These are phyloP conservation scores for Steinernema feltiae DNA, from an alignment of 1,140 invertebrate genomes.

Conservation along the genomic window DNA sequence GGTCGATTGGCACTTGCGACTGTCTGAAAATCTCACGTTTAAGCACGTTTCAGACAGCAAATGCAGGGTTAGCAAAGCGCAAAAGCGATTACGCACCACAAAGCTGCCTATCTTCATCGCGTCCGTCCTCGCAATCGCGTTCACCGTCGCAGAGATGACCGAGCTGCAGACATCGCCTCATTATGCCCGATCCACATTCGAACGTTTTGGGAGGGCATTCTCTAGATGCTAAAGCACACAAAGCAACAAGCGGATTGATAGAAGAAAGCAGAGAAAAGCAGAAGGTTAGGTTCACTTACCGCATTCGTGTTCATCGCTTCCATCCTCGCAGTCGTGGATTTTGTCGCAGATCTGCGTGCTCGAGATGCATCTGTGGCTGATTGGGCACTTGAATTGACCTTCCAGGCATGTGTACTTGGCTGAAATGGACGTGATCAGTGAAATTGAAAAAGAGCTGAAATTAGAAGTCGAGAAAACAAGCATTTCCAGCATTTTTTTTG, in stretches of 20 bases:
- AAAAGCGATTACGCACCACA: neutral
- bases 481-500: too few species aligned
- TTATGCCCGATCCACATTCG: conserved; percentile 1
- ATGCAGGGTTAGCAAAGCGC: too few species aligned
- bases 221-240: neutral
- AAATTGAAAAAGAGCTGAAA: too few species aligned
- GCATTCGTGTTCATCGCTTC: conserved; percentile 67
- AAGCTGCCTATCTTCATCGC: neutral
- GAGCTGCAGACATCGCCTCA: neutral
- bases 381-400: too few species aligned
- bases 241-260: conserved; percentile 8
- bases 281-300: conserved; percentile 12
- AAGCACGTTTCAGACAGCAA: neutral
- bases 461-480: too few species aligned
- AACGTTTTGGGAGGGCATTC: conserved; percentile 21
- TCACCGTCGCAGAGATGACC: conserved; percentile 10
- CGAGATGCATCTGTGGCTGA: conserved; percentile 23
- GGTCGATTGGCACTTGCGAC: conserved; percentile 5
- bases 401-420: too few species aligned
- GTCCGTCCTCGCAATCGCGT: neutral
- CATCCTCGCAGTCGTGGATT: conserved; percentile 76
- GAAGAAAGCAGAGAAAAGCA: conserved; percentile 15
- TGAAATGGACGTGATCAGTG: too few species aligned
- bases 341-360: conserved; percentile 77
- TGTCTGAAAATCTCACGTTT: conserved; percentile 15